Percentiles rank a stretch among this genome's conserved stretches.
phyloP scores from a whole-genome alignment of 2,113 vertebrate genomes.

The Glaucidium brasilianum region DNA sequence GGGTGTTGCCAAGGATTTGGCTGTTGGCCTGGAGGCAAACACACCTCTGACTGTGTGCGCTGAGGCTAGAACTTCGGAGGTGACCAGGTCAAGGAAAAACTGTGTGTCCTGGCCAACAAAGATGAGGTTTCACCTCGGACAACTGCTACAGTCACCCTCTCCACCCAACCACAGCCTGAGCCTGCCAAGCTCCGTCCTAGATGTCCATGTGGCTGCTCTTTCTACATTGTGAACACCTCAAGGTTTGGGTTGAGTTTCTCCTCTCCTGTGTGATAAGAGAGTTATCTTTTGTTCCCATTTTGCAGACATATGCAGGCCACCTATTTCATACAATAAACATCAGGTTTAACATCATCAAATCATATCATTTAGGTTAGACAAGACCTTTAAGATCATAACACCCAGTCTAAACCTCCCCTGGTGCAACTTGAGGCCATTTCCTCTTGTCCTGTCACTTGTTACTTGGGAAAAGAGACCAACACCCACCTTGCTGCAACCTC shows the following conservation, averaged over 20 bases:
- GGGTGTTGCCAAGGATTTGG: not conserved
- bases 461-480: not conserved
- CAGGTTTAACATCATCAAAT: not conserved
- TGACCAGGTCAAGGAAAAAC: not conserved
- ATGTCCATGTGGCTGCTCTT: accelerated
- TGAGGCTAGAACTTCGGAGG: not conserved
- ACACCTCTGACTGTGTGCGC: not conserved
- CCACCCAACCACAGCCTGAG: not conserved
- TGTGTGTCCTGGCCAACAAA: not conserved
- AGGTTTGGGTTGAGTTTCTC: not conserved
- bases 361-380: not conserved
- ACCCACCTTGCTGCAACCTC: not conserved
- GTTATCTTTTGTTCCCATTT: not conserved
- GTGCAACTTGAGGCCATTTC: not conserved
- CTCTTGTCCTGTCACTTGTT: not conserved
- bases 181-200: not conserved
- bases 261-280: not conserved
- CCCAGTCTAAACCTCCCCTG: not conserved
- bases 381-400: not conserved
- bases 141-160: not conserved
- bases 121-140: not conserved
- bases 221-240: not conserved
- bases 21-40: not conserved
- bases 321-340: not conserved
- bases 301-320: not conserved